A percentile compares a stretch with the other conserved stretches of the same genome.
Evolutionary conservation across 1,140 invertebrate genomes (phyloP).

Genomic region (Stenopsyche tienmushanensis): DNA sequence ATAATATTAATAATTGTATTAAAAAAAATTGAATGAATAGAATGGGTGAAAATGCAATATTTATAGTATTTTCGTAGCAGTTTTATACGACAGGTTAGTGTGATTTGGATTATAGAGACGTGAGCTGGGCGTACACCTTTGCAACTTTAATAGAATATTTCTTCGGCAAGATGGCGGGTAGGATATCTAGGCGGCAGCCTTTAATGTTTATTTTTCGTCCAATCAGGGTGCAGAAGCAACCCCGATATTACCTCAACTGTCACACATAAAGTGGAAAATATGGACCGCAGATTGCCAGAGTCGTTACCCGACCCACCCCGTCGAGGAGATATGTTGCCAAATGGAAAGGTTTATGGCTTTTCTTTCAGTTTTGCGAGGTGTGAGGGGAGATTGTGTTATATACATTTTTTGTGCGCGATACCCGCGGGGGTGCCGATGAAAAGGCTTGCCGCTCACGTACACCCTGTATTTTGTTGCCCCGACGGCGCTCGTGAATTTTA

Average conservation of each 20-base stretch:
- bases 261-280: conserved; percentile 62
- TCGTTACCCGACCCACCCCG: conserved; percentile 41
- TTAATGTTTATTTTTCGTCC: conserved; percentile 61
- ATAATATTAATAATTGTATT: too few species aligned
- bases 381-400: conserved; percentile 38
- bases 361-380: conserved; percentile 52
- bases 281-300: conserved; percentile 55
- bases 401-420: conserved; percentile 30
- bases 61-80: too few species aligned
- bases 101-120: too few species aligned
- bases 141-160: conserved; percentile 31
- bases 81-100: too few species aligned
- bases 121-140: conserved; percentile 17
- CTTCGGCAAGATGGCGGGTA: conserved; percentile 33
- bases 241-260: conserved; percentile 61
- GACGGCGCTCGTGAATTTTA: conserved; percentile 27
- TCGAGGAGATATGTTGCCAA: conserved; percentile 38
- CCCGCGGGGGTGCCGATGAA: conserved; percentile 12
- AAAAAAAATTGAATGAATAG: too few species aligned
- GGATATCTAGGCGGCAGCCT: too few species aligned
- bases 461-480: conserved; percentile 50
- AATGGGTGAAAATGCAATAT: too few species aligned
- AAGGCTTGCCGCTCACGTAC: conserved; percentile 50
- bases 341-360: conserved; percentile 57
- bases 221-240: conserved; percentile 56